phyloP scores from a whole-genome alignment of 2,113 vertebrate species.

The Myxocyprinus asiaticus region DNA sequence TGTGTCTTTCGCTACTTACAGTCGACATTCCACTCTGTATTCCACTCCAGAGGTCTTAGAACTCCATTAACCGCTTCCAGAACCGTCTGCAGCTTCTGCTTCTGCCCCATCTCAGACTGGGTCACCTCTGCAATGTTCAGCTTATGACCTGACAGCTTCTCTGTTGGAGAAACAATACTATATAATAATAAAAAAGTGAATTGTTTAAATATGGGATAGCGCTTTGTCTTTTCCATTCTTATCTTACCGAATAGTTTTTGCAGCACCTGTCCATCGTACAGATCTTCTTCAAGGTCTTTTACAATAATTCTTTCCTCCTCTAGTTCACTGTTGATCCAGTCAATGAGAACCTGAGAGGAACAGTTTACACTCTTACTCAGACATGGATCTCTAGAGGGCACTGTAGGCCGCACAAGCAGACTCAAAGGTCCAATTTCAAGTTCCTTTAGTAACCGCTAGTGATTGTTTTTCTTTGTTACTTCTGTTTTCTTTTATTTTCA shows the following conservation, averaged over 20 bases:
- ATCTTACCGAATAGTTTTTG: slow-evolving; percentile 94
- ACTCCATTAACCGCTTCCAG: slow-evolving; percentile 87
- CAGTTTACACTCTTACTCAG: neutral
- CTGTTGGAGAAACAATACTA: slow-evolving; percentile 63
- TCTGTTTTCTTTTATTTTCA: no score
- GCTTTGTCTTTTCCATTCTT: neutral
- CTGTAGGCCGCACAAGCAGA: neutral
- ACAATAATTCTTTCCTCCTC: slow-evolving; percentile 96
- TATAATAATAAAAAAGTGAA: neutral
- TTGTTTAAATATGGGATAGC: no score
- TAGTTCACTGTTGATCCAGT: slow-evolving; percentile 95
- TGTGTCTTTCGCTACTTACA: slow-evolving; percentile 75
- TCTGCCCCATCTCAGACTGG: slow-evolving; percentile 93
- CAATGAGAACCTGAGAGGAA: slow-evolving; percentile 84
- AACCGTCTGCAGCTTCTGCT: slow-evolving; percentile 93
- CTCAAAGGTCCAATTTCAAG: neutral
- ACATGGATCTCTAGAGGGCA: neutral
- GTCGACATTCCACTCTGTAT: slow-evolving; percentile 88
- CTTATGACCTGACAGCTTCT: slow-evolving; percentile 86
- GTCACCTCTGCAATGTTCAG: slow-evolving; percentile 96
- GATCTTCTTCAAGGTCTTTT: slow-evolving; percentile 93
- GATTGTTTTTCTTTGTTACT: no score
- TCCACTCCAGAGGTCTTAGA: slow-evolving; percentile 88
- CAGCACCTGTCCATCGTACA: slow-evolving; percentile 96
- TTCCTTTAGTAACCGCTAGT: no score